A percentile compares a stretch with the other conserved stretches of the same genome.
phyloP scores from a whole-genome alignment of 2,888 invertebrate species.

The Torymus texanus region DNA sequence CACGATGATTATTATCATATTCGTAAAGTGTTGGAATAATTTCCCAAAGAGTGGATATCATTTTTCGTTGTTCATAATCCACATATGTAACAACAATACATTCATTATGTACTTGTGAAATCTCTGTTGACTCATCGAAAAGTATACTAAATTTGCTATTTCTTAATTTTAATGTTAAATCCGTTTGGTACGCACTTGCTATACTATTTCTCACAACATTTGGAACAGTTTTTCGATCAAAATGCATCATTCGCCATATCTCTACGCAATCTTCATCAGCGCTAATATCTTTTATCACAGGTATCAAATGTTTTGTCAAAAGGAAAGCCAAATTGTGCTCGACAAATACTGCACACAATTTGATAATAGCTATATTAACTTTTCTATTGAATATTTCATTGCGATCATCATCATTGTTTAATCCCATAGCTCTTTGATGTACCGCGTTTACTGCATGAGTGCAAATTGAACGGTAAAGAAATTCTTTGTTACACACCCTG shows the following conservation, averaged over 20 bases:
- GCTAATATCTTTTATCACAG: background rate
- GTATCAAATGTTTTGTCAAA: background rate
- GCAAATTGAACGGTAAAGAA: background rate
- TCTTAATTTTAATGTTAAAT: slow-evolving; percentile 43
- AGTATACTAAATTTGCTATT: slow-evolving; percentile 47
- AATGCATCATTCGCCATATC: background rate
- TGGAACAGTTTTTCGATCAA: background rate
- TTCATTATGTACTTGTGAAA: slow-evolving; percentile 46
- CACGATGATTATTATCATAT: slow-evolving; percentile 28
- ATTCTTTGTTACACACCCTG: background rate
- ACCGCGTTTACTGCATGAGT: background rate
- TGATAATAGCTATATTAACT: background rate
- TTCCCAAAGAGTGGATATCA: slow-evolving; percentile 53
- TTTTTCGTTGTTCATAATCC: slow-evolving; percentile 27
- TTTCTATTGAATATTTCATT: background rate
- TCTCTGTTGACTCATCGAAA: slow-evolving; percentile 55
- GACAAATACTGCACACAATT: background rate
- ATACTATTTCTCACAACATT: too few species aligned
- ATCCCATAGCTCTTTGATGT: background rate
- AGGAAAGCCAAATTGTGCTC: background rate
- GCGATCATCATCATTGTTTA: background rate
- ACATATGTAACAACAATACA: slow-evolving; percentile 54
- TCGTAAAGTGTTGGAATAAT: slow-evolving; percentile 40
- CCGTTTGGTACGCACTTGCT: background rate
- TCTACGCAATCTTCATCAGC: background rate